Evolutionary conservation across 1,140 invertebrate genomes (phyloP), one percentile per base, ranked within the genome.

Genomic region (Caenorhabditis briggsae): DNA sequence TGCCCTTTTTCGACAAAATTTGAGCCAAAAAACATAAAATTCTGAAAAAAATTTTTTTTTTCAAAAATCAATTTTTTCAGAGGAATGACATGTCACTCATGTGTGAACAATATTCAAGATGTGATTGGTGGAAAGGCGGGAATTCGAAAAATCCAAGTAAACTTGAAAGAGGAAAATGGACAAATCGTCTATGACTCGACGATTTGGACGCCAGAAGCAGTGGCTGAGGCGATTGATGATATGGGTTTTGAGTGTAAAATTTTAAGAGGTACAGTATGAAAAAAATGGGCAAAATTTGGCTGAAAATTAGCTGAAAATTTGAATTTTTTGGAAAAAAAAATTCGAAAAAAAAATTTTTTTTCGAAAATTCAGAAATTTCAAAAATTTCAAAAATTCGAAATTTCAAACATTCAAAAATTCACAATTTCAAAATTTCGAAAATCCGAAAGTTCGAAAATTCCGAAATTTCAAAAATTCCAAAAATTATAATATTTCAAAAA

Each of bases 21-120:
- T 33, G 1, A 33, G 56, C 18, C 56, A 7, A n/a, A n/a, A 58
- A 58, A 58, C 2, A 0, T 25, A 12, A 59, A 20, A 8, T 59
- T 78, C 33, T 43, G 20, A 23, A 12, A 50, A 41, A 25, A 78
- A 53, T 53, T 53, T 12, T 11, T 53, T 53, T 53, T 53, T 18
- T 12, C 1, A 88, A 58, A 78, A 56, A n/a, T 70, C 12, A 46
- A 65, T 6, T 88, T 59, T 41, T 88, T 89, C 83, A 83, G 83
- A 83, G 90, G 97, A 46, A 98, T 99, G 97, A 98, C 97, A 0
- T 98, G 97, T 93, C 96, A 96, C 23, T 97, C 96, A 11, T 98
- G 97, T 93, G 96, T 98, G 6, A 95, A 95, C 43, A 96, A 96
- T 50, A 98, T 99, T 86, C 97, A 99, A 64, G 94, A 88, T 41